Evolutionary conservation across 2,888 invertebrate species (phyloP), one percentile per base, ranked within the genome.

Genomic region (Amblyteles armatorius): DNA sequence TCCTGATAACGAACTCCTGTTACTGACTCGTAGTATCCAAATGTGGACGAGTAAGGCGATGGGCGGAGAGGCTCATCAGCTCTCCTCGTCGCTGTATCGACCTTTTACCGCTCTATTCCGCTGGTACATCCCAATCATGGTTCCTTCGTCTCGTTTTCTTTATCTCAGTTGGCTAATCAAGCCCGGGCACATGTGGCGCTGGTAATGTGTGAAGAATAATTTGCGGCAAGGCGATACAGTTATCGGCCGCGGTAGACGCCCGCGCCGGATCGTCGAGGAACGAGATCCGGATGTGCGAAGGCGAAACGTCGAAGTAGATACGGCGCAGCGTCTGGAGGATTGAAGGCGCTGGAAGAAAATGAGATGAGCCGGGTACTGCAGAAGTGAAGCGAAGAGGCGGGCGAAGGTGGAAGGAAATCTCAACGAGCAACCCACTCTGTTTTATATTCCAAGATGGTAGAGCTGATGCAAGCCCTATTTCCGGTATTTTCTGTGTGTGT

Each of bases 391-490:
- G 63, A 77, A 48, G 67, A 71, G 50, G 19, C 50, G 33, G 33
- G 50, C 69, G 73, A 77, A 22, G 40, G 57, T 86, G 77, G 65
- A 83, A 69, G 73, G 87, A 90, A 89, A 89, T 89, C 87, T 87
- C 79, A 55, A 40, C 71, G 83, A 90, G 86, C 89, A 89, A 90
- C 44, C 44, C 16, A 90, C 90, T 85, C 89, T 87, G 87, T 87
- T 92, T 91, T 91, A 92, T 92, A 92, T 91, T 91, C 91, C 83
- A 85, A 85, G 85, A 83, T 84, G 88, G 88, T 87, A 88, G 68
- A 89, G 91, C 92, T 91, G 92, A 91, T 91, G 90, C 90, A 90
- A 90, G 90, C 86, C 88, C 83, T 87, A 81, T 84, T 86, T 57
- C 65, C 52, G 60, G 68, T 72, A 52, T 80, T 79, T 82, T 13